Evolutionary conservation across 2,797 vertebrate genomes (phyloP), one percentile per base, ranked within the genome.

Genomic region (Manis javanica): DNA sequence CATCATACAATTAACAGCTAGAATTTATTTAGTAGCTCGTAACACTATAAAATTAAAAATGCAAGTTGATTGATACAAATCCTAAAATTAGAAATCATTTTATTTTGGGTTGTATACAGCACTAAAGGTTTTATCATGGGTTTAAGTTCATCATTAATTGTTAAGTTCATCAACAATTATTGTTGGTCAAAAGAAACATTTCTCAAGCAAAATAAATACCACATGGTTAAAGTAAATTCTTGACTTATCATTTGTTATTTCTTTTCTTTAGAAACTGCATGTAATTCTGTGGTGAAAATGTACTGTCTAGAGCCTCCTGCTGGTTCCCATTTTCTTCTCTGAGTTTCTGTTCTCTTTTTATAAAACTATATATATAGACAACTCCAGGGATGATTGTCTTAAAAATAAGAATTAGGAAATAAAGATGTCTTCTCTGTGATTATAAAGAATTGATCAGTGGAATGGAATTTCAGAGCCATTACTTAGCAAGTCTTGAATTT

Each of bases 71-170:
- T 42, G n/a, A 89, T 63, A 8, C 13, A 14, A 66, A 75, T 24
- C 24, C 26, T 81, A 71, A 94, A 69, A 72, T 42, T 85, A 83
- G 14, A 83, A 92, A 87, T 87, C 12, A 19, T 91, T 68, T 95
- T 23, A 94, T 63, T 92, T 81, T 59, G 53, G 16, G 1, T 29
- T 46, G 4, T 34, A 23, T 23, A 63, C 42, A 19, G 4, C 16
- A 14, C 7, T 78, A 16, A 82, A 29, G 31, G 3, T 85, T 88
- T 84, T 46, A 31, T 63, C 37, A 51, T 7, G 5, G 37, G 24
- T 61, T 92, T 85, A 37, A 37, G 29, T 59, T 85, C 23, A 46
- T 83, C 74, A 14, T 29, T 83, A 51, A 83, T 31, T 85, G 14
- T 59, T 91, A 57, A 26, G 19, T 49, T 3, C 57, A n/a, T n/a